phyloP scores from a whole-genome alignment of 2,113 vertebrate genomes.

The Saguinus midas region DNA sequence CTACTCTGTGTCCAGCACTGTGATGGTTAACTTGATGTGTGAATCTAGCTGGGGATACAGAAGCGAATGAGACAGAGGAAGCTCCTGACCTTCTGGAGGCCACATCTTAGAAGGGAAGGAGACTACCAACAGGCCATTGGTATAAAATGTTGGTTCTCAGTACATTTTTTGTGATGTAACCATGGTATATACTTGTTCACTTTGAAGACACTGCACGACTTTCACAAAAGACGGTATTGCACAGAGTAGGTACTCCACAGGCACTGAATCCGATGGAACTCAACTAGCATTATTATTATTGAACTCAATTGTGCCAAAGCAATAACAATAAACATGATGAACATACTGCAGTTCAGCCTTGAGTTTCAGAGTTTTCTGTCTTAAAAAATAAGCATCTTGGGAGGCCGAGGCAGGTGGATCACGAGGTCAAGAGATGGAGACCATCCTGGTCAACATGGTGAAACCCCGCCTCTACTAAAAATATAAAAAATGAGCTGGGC shows the following conservation, averaged over 20 bases:
- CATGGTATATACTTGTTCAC: neutral
- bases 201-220: neutral
- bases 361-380: conserved; percentile 66
- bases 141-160: neutral
- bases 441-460: no score
- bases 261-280: neutral
- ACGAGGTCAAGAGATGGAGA: no score
- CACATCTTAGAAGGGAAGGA: neutral
- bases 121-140: neutral
- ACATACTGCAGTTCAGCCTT: conserved; percentile 45
- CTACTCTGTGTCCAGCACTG: neutral
- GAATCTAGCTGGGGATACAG: neutral
- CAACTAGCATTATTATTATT: neutral
- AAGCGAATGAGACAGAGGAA: neutral
- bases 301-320: conserved; percentile 55
- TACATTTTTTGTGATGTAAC: neutral
- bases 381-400: conserved; percentile 49
- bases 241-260: neutral
- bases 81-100: neutral
- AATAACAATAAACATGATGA: conserved; percentile 67
- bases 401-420: no score
- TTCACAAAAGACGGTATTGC: neutral
- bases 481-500: no score
- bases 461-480: no score
- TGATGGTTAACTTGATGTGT: neutral